These are phyloP conservation scores for Actinernus sp. DNA, from an alignment of 92 coral and sea anemone species.

Conservation along the genomic window DNA sequence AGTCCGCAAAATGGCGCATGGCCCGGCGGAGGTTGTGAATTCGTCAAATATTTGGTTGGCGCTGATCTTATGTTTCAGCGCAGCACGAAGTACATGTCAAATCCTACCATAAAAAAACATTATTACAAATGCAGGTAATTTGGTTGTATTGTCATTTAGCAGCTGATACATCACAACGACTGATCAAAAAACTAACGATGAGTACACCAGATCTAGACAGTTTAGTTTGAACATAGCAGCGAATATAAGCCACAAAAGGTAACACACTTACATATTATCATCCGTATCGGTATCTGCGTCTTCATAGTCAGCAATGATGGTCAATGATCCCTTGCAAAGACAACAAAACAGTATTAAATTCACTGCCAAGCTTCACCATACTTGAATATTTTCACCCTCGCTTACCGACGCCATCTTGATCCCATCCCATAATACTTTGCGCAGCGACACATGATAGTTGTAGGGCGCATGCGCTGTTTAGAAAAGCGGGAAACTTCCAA, in stretches of 20 bases:
- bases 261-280: slow-evolving; percentile 51
- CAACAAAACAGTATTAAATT: slow-evolving; percentile 2
- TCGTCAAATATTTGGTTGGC: no score
- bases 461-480: slow-evolving; percentile 78
- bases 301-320: slow-evolving; percentile 72
- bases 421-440: slow-evolving; percentile 21
- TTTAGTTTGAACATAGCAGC: no score
- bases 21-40: no score
- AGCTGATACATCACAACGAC: no score
- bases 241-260: neutral
- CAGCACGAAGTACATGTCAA: no score
- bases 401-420: slow-evolving; percentile 90
- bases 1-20: no score
- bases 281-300: slow-evolving; percentile 78
- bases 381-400: slow-evolving; percentile 3
- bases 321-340: slow-evolving; percentile 50
- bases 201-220: no score
- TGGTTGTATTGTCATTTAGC: no score
- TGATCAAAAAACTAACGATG: no score
- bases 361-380: neutral
- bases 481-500: slow-evolving; percentile 87
- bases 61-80: no score
- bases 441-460: neutral
- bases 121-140: no score
- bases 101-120: no score